These are phyloP conservation scores for Meghimatium bilineatum DNA, from an alignment of 2,888 invertebrate species.

Conservation along the genomic window DNA sequence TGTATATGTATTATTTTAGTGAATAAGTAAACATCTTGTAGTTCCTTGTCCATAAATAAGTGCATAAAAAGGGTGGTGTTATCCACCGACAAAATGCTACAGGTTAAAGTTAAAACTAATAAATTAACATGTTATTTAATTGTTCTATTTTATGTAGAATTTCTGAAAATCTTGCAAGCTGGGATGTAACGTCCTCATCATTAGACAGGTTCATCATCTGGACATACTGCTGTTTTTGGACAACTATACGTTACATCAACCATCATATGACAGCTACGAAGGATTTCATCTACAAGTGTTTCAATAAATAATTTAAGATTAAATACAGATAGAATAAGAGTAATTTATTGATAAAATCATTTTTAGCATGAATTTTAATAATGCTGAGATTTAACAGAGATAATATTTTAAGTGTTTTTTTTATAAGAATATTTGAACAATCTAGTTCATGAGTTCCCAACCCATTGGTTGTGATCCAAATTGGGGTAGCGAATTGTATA, in stretches of 20 bases:
- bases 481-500: too few species aligned
- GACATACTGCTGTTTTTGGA: constrained; percentile 13
- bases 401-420: neutral
- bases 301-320: too few species aligned
- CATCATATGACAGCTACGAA: neutral
- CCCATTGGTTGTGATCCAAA: too few species aligned
- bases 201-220: neutral
- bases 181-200: constrained; percentile 29
- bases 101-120: too few species aligned
- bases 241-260: neutral
- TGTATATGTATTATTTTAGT: too few species aligned
- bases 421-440: too few species aligned
- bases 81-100: too few species aligned
- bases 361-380: neutral
- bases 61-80: too few species aligned
- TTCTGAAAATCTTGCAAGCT: constrained; percentile 38
- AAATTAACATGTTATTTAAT: too few species aligned
- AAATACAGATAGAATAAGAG: neutral
- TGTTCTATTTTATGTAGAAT: constrained; percentile 32
- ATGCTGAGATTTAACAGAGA: neutral
- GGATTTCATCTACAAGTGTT: neutral
- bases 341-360: constrained; percentile 3
- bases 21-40: too few species aligned
- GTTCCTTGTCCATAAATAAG: too few species aligned
- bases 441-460: too few species aligned